Evolutionary conservation across 2,113 vertebrate genomes (phyloP), one percentile per base, ranked within the genome.

Genomic region (Oostethus manadensis): DNA sequence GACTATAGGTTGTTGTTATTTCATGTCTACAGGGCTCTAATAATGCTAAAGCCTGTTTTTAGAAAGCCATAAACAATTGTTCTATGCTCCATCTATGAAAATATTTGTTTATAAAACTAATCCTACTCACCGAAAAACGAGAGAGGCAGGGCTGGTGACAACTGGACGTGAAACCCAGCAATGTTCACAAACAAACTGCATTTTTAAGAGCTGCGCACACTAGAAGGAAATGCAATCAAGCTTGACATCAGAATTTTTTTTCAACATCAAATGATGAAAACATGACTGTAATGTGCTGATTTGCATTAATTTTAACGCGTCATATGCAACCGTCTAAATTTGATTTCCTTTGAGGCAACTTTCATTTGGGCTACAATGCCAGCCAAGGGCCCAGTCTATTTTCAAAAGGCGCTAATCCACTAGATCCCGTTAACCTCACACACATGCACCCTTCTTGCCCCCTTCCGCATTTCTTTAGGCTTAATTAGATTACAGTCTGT

Each of bases 401-500:
- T 63, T 68, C 29, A 48, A 33, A 59, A 75, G 58, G 62, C 22
- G 58, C 51, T 79, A 80, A 84, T 82, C 82, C 67, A 47, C 38
- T 56, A 56, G 60, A 77, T 84, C 71, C 70, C 61, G 60, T 63
- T 70, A 70, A 66, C 47, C 51, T 68, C 62, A 66, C 55, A 62
- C 51, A 67, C 47, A 53, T 29, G 10, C 58, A 60, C 38, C 38
- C 58, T 47, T 45, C 22, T 16, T n/a, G 44, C 15, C 46, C 21
- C 26, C 29, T 33, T 17, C 29, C 48, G 23, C 23, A 10, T 44
- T 45, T 15, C 42, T 20, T 29, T 21, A 8, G 33, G 50, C 56
- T 58, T 84, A 76, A 80, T 82, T 73, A 78, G 67, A 74, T 63
- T 73, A 71, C 74, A 70, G 74, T 62, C 67, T 59, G 70, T 66